Evolutionary conservation across 2,888 invertebrate genomes (phyloP), one percentile per base, ranked within the genome.

Genomic region (Psylliodes chrysocephalus): DNA sequence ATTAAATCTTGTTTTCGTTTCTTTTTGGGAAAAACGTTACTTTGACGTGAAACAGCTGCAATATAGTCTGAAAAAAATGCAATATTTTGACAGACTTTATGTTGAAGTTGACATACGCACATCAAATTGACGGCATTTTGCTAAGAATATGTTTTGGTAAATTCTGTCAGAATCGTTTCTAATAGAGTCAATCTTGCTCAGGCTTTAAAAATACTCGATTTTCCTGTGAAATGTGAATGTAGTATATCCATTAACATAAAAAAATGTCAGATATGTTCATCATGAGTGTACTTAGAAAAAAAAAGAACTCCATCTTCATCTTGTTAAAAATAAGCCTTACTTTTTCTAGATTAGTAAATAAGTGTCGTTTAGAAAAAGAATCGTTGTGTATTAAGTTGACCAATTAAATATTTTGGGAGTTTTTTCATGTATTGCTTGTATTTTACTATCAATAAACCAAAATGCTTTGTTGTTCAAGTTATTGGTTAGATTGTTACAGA

Each of bases 251-350:
- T 59, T 67, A 65, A 69, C 61, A 63, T 64, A 62, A 68, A 73
- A 73, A 75, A 73, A 75, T 73, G 72, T 76, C 73, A 75, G 75
- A 78, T 78, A 76, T 77, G 77, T 76, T 77, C 72, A 71, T 77
- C 70, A 72, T 78, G 77, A 75, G 75, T 78, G 78, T 78, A 78
- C 78, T 78, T 78, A 78, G 78, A 75, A 63, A 69, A 71, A 71
- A 57, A 55, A 57, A n/a, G 12, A 68, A 65, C 65, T 67, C 67
- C 69, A 66, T 71, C 66, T 69, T 69, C 70, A 73, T 68, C 76
- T 74, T 72, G 69, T 72, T 72, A 70, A 49, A 49, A 28, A 49
- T 40, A 46, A 63, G 56, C 65, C 64, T 67, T 67, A 66, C 69
- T 69, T 69, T 69, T 70, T 70, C 66, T 61, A 60, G 15, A 60